Percentiles rank a stretch among this genome's conserved stretches.
Conservation (phyloP, 1,140 invertebrate species). For the Thaumatotibia leucotreta region DNA sequence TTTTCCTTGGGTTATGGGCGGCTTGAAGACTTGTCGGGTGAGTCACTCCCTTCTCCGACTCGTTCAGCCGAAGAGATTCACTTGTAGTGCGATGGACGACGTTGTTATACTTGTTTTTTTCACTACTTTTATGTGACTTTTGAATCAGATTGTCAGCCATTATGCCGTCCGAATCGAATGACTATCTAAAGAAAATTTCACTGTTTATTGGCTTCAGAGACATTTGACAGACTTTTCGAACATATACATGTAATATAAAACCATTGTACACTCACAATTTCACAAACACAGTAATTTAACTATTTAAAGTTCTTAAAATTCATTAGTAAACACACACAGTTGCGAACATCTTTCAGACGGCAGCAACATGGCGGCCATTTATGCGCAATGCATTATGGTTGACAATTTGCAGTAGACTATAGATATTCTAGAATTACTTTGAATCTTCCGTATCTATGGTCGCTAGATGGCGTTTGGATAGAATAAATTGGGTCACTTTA, state of each 20-base stretch:
- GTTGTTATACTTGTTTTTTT: constrained; percentile 78
- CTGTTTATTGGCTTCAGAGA: constrained; percentile 75
- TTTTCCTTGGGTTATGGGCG: constrained; percentile 82
- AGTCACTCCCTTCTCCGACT: constrained; percentile 77
- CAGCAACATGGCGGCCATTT: constrained; percentile 77
- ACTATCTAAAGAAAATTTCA: constrained; percentile 77
- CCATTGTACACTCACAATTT: constrained; percentile 76
- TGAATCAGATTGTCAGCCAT: constrained; percentile 78
- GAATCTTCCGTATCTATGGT: constrained; percentile 31
- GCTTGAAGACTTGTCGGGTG: constrained; percentile 74
- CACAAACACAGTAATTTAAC: constrained; percentile 75
- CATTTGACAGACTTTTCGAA: constrained; percentile 73
- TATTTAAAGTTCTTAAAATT: constrained; percentile 72
- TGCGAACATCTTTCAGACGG: constrained; percentile 77
- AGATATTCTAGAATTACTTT: constrained; percentile 50
- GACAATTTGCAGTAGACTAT: constrained; percentile 73
- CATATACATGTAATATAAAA: constrained; percentile 69
- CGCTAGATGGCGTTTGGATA: constrained; percentile 46
- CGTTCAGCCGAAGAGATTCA: constrained; percentile 84
- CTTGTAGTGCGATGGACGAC: constrained; percentile 86
- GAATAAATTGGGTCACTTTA: not conserved
- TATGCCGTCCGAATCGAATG: constrained; percentile 77
- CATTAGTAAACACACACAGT: constrained; percentile 77
- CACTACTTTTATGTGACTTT: constrained; percentile 78
- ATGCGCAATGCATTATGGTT: constrained; percentile 77